These are phyloP conservation scores for Chelon auratus DNA, from an alignment of 2,797 vertebrate genomes.

Conservation along the genomic window DNA sequence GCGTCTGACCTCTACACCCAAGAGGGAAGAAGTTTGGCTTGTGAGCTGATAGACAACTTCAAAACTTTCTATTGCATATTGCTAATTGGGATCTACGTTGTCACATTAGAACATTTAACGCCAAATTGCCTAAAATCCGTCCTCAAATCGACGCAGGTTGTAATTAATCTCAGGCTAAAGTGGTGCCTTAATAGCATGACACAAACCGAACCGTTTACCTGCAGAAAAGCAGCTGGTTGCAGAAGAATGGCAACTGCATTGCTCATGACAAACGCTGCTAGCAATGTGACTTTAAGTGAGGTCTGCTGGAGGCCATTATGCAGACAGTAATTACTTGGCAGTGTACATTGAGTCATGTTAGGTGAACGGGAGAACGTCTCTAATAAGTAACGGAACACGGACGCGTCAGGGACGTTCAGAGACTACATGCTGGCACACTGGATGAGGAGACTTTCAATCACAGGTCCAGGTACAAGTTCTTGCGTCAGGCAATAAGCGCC, in stretches of 20 bases:
- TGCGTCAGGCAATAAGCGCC: slow-evolving; percentile 32
- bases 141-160: neutral
- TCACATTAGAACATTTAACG: no score
- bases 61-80: slow-evolving; percentile 2
- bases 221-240: neutral
- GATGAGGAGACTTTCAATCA: slow-evolving; percentile 34
- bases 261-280: slow-evolving; percentile 18
- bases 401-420: slow-evolving; percentile 46
- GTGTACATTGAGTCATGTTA: slow-evolving; percentile 56
- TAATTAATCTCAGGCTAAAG: neutral
- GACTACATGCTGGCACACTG: slow-evolving; percentile 20
- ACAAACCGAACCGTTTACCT: neutral
- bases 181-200: neutral
- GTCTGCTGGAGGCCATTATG: slow-evolving; percentile 37
- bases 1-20: slow-evolving; percentile 6
- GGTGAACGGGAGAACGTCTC: slow-evolving; percentile 46
- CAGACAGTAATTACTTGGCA: slow-evolving; percentile 56
- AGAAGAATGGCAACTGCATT: neutral
- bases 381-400: slow-evolving; percentile 45
- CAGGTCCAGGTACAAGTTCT: slow-evolving; percentile 41
- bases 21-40: neutral
- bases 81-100: slow-evolving; percentile 14
- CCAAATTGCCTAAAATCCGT: neutral
- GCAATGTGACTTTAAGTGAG: slow-evolving; percentile 35
- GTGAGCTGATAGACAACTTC: neutral